phyloP scores from a whole-genome alignment of 2,888 invertebrate species.

The Pseudoips prasinana region DNA sequence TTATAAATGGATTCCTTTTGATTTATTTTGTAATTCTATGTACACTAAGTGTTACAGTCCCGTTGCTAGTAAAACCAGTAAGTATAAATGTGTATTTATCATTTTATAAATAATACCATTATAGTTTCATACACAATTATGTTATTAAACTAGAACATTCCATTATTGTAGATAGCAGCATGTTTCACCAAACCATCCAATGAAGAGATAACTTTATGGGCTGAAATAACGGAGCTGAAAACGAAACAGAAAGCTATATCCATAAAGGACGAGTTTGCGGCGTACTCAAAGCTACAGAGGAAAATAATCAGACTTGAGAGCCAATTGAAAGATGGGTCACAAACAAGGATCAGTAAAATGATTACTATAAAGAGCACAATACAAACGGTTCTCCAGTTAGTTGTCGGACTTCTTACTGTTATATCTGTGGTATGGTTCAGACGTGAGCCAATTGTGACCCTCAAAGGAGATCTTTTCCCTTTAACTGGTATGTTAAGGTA shows the following conservation, averaged over 20 bases:
- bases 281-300: constrained; percentile 81
- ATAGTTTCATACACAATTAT: too few species aligned
- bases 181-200: constrained; percentile 70
- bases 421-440: constrained; percentile 69
- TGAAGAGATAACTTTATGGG: constrained; percentile 63
- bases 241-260: constrained; percentile 71
- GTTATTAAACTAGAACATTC: too few species aligned
- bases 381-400: constrained; percentile 56
- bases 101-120: too few species aligned
- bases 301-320: constrained; percentile 79
- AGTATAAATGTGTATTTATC: too few species aligned
- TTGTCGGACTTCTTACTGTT: constrained; percentile 54
- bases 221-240: constrained; percentile 64
- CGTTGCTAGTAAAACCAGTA: constrained; percentile 76
- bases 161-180: constrained; percentile 67
- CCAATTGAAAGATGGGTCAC: constrained; percentile 63
- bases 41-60: constrained; percentile 67
- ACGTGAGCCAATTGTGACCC: constrained; percentile 63
- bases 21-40: constrained; percentile 71
- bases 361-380: constrained; percentile 63
- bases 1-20: constrained; percentile 70
- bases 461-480: constrained; percentile 66
- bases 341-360: constrained; percentile 59
- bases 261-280: constrained; percentile 83
- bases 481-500: constrained; percentile 62